phyloP scores from a whole-genome alignment of 1,140 invertebrate genomes.

The Drosophila ironensis region DNA sequence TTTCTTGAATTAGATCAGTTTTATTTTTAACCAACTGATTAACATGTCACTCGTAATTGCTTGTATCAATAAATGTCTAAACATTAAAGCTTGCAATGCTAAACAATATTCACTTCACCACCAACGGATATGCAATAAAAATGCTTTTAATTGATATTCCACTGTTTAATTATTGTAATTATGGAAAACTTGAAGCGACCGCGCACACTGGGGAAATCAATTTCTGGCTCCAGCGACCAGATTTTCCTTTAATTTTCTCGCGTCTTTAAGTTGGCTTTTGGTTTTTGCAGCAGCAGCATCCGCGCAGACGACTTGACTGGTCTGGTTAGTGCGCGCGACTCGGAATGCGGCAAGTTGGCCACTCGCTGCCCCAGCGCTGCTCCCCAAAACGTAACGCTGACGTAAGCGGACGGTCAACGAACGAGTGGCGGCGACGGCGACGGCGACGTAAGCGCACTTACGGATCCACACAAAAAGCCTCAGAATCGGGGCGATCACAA shows the following conservation, averaged over 20 bases:
- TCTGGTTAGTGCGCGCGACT: conserved; percentile 71
- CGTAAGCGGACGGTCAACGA: too few species aligned
- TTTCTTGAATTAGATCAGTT: background rate
- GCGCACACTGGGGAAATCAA: conserved; percentile 28
- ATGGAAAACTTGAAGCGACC: conserved; percentile 19
- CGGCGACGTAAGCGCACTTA: conserved; percentile 58
- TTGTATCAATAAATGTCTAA: background rate
- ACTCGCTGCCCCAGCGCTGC: conserved; percentile 35
- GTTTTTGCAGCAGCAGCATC: conserved; percentile 42
- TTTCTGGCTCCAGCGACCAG: conserved; percentile 19
- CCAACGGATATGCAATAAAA: too few species aligned
- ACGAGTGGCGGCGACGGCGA: too few species aligned
- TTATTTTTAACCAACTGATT: background rate
- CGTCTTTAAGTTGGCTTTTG: background rate
- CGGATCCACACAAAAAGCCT: conserved; percentile 36
- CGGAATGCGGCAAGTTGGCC: conserved; percentile 73
- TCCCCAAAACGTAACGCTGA: conserved; percentile 58
- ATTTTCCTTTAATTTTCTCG: conserved; percentile 18
- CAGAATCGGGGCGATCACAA: conserved; percentile 60
- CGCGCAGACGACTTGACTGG: conserved; percentile 67
- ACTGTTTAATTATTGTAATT: conserved; percentile 28
- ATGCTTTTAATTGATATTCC: background rate
- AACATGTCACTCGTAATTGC: background rate
- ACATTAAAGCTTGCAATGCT: background rate
- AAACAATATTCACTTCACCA: too few species aligned